Base-by-base conservation (phyloP, 2,888 invertebrate genomes). In the Tuberolachnus salignus region DNA sequence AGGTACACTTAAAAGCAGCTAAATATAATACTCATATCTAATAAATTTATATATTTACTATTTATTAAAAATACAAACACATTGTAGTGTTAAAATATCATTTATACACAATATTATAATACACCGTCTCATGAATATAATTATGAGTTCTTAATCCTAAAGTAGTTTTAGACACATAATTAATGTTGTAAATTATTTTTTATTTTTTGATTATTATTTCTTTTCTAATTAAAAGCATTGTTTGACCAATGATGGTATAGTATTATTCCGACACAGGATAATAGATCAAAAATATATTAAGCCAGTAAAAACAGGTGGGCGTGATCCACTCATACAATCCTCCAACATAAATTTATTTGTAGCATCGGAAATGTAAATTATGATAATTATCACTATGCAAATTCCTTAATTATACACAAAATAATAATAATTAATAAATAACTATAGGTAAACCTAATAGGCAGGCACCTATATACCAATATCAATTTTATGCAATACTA, bases 251-350 rank as follows among this genome's bases (percentile, higher is more conserved):
- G 69, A 34, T 67, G 59, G 61, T 64, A 57, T 26, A 67, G 44
- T 57, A 26, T 34, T 46, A 55, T 66, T 78, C 59, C 34, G 14
- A 59, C 26, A 51, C 46, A 34, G 51, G 51, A 69, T 69, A 69
- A 78, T 78, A 78, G 59, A 67, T 69, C 57, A 69, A 69, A 78
- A 78, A 78, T 59, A 69, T 59, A 78, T 78, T 49, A 67, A 78
- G 59, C 23, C 46, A 49, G 57, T 75, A 66, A 78, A 34, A 78
- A 67, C 78, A 59, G 59, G 59, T 78, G 78, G 78, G 69, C 59
- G 69, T 78, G 57, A 69, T 59, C 59, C 69, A 42, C 34, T 13
- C 49, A 59, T 49, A 75, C 55, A 13, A 42, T 34, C 34, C 46
- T 75, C 59, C 59, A 51, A 51, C 67, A 53, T 78, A 69, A 78